These are phyloP conservation scores for Ara ararauna DNA, from an alignment of 2,797 vertebrate species.

Conservation along the genomic window DNA sequence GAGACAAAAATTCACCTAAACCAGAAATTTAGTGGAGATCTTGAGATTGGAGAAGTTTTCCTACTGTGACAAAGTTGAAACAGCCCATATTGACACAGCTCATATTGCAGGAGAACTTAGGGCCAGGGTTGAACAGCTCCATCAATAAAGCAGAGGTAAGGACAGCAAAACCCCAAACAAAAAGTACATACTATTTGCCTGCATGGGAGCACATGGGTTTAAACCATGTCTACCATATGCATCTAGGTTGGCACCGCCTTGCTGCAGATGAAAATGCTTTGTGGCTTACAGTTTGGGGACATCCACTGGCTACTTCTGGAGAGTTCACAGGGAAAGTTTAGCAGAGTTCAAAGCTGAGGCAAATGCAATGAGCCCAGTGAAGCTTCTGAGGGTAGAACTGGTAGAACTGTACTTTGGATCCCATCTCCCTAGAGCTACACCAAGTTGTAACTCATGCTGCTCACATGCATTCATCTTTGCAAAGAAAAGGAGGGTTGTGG, in stretches of 20 bases:
- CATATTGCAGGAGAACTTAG: neutral
- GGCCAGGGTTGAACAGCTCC: neutral
- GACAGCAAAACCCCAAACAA: neutral
- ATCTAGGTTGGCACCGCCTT: neutral
- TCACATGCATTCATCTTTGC: neutral
- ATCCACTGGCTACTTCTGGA: neutral
- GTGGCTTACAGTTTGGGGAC: neutral
- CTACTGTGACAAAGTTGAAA: neutral
- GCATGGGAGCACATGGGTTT: rapidly evolving
- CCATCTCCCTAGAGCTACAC: neutral
- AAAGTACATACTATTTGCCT: rapidly evolving
- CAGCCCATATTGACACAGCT: neutral
- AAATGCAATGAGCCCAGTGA: neutral
- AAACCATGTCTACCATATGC: rapidly evolving
- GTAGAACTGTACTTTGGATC: neutral
- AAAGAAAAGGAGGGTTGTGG: neutral
- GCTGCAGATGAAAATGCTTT: neutral
- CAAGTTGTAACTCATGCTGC: neutral
- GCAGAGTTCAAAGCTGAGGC: neutral
- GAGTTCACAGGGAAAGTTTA: neutral
- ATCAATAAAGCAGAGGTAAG: neutral
- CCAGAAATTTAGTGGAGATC: neutral
- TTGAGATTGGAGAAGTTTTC: neutral
- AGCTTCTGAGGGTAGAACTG: neutral
- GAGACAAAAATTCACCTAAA: neutral